Conservation (phyloP, 2,797 vertebrate genomes). For the Eptatretus atami region DNA sequence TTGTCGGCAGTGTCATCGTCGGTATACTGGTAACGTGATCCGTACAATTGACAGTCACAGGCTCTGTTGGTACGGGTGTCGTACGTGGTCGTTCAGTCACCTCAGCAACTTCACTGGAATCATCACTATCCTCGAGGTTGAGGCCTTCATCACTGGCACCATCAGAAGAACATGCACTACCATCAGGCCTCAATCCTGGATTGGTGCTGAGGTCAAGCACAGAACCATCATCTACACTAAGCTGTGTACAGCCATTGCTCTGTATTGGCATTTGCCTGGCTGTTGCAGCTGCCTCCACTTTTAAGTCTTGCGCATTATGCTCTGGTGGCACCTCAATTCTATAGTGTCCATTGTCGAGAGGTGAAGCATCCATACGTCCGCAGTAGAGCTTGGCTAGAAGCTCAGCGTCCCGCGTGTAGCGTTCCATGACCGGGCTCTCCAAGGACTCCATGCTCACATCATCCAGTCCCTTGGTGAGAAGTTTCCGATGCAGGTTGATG, state of each 20-base stretch:
- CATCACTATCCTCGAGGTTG: slow-evolving; percentile 60
- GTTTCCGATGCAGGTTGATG: slow-evolving; percentile 99
- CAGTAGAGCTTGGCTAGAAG: slow-evolving; percentile 44
- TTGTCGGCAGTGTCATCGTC: too few relatives aligned
- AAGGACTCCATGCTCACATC: slow-evolving; percentile 57
- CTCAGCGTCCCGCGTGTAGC: slow-evolving; percentile 37
- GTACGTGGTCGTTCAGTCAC: slow-evolving; percentile 18
- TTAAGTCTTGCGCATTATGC: slow-evolving; percentile 30
- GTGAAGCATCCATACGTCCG: slow-evolving; percentile 14
- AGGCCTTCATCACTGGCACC: slow-evolving; percentile 84
- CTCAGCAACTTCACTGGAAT: slow-evolving; percentile 27
- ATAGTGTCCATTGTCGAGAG: background rate
- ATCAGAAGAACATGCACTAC: slow-evolving; percentile 80
- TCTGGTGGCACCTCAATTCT: slow-evolving; percentile 7
- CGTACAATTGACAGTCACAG: background rate
- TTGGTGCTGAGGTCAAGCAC: slow-evolving; percentile 83
- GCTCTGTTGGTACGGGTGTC: slow-evolving; percentile 10
- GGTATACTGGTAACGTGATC: too few relatives aligned
- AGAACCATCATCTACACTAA: slow-evolving; percentile 49
- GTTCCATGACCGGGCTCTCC: slow-evolving; percentile 51
- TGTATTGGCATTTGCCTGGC: slow-evolving; percentile 36
- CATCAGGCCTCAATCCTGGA: slow-evolving; percentile 71
- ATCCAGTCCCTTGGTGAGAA: slow-evolving; percentile 99
- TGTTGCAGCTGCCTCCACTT: slow-evolving; percentile 38
- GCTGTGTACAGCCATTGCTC: slow-evolving; percentile 41